These are phyloP conservation scores for Calliopsis andreniformis DNA, from an alignment of 1,140 invertebrate genomes.

Conservation along the genomic window DNA sequence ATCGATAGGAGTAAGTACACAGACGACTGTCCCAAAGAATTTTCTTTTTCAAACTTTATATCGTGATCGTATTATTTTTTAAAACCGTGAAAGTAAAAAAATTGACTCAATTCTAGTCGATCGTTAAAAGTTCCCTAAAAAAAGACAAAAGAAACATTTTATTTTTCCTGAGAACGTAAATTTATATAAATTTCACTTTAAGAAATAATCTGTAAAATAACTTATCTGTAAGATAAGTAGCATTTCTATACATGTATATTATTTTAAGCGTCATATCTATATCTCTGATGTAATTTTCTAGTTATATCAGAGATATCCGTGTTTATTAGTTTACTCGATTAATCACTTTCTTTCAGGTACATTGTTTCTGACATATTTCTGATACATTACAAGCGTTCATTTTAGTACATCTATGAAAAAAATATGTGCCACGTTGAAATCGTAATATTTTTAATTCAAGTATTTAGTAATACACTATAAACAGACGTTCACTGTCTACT, in stretches of 20 bases:
- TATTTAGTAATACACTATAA: conserved; percentile 5
- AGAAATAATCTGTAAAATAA: no score
- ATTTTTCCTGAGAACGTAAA: not conserved
- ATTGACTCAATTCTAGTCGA: no score
- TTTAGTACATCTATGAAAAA: not conserved
- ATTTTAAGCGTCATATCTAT: not conserved
- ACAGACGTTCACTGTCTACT: conserved; percentile 7
- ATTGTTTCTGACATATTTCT: conserved; percentile 2
- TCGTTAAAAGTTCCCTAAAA: no score
- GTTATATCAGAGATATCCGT: conserved; percentile 2
- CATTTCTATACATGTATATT: no score
- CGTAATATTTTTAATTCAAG: not conserved
- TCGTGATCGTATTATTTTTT: not conserved
- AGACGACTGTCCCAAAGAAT: not conserved
- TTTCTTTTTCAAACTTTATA: not conserved
- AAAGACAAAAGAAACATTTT: not conserved
- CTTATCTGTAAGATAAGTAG: no score
- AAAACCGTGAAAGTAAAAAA: no score
- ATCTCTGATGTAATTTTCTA: not conserved
- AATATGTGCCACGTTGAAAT: conserved; percentile 13
- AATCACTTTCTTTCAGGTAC: conserved; percentile 24
- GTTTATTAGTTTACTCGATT: not conserved
- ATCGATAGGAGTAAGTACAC: conserved; percentile 96
- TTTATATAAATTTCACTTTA: not conserved
- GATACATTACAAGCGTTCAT: not conserved